Percentiles rank a stretch among this genome's conserved stretches.
Evolutionary conservation across 30 jellyfish, hydroid and myxozoan species (phyloP).

Genomic region (Rhopilema esculentum): DNA sequence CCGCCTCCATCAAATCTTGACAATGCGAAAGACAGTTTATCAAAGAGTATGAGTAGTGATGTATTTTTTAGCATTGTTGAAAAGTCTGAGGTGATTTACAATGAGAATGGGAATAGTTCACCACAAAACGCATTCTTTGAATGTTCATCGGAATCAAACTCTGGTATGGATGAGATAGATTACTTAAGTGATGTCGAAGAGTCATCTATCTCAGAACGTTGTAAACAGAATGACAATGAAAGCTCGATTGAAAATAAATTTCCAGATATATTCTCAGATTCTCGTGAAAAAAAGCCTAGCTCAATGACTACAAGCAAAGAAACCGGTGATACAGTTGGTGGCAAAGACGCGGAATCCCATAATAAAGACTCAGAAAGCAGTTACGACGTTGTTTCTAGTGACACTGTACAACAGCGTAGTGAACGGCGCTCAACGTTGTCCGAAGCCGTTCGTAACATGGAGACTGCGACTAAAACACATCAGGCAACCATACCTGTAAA

Average conservation of each 20-base stretch:
- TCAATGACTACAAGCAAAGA: background rate
- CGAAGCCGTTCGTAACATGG: background rate
- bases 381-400: background rate
- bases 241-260: too few species aligned
- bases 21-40: background rate
- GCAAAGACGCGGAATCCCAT: slow-evolving; percentile 9
- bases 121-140: background rate
- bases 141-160: background rate
- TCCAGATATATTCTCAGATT: background rate
- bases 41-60: background rate
- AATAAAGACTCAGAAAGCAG: background rate
- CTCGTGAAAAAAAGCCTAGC: background rate
- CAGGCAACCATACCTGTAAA: background rate
- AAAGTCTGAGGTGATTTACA: slow-evolving; percentile 40
- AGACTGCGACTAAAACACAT: background rate
- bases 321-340: background rate
- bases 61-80: slow-evolving; percentile 5
- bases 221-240: too few species aligned
- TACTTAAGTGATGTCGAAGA: background rate
- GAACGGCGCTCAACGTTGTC: slow-evolving; percentile 39
- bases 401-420: background rate
- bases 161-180: background rate
- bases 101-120: background rate
- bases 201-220: too few species aligned
- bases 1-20: background rate